Base-by-base conservation (phyloP, 2,888 invertebrate genomes). In the Iselma pallidipennis region DNA sequence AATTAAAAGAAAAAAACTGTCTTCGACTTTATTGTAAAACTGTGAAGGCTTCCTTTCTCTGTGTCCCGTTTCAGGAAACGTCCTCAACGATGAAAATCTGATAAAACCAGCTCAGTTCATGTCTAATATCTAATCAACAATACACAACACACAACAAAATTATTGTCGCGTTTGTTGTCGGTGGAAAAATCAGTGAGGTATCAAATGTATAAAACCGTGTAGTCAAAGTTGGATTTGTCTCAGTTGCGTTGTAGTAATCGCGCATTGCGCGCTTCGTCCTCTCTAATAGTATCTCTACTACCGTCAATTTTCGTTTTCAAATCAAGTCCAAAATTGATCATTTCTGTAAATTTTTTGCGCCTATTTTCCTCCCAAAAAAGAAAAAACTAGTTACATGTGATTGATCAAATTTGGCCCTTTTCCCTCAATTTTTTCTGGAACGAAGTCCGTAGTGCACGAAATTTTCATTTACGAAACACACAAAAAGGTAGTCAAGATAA, bases 171-270 rank as follows among this genome's bases (percentile, higher is more conserved):
- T 45, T 45, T 45, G 23, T 45, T 45, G n/a, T n/a, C n/a, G 45
- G 45, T 23, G 21, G 23, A 45, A 45, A 45, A 45, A 45, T 45
- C 45, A 21, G 12, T 45, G 45, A 23, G 23, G 45, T 45, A 45
- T 23, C 45, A 45, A 45, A 45, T 45, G 45, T 45, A 45, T 45
- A 45, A 45, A 45, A 45, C 23, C 45, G 21, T 45, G 45, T 23
- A 4, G 45, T 45, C 21, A 23, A 45, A 21, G n/a, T 4, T 23
- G 28, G 4, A n/a, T 45, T 45, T 45, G 45, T 45, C 45, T 45
- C 45, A 45, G 45, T 45, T 45, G 45, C n/a, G 45, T 45, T 45
- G 12, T 45, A 45, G 45, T 45, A 23, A 45, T 45, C 45, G 45
- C 45, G 45, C 45, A 45, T 23, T 45, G 45, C 45, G 45, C 45